phyloP scores from a whole-genome alignment of 2,113 vertebrate genomes.

The Phrynocephalus versicolor region DNA sequence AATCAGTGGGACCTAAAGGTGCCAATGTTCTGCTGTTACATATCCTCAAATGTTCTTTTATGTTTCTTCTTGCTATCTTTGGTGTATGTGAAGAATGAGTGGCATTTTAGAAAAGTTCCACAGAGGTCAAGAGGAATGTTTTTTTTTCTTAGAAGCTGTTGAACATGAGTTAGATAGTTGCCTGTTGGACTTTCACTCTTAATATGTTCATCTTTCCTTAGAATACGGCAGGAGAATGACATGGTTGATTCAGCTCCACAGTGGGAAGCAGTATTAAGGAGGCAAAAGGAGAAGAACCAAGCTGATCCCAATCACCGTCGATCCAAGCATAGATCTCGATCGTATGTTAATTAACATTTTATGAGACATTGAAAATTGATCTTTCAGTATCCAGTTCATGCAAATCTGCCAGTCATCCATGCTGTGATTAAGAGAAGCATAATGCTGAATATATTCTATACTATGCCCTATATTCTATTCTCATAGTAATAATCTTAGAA shows the following conservation, averaged over 20 bases:
- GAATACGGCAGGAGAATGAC: constrained; percentile 85
- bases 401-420: not conserved
- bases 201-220: constrained; percentile 53
- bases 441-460: too few relatives aligned
- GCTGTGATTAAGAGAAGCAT: not conserved
- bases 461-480: too few relatives aligned
- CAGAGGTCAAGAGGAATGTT: not conserved
- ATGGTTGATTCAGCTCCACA: constrained; percentile 88
- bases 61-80: not conserved
- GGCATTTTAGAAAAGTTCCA: not conserved
- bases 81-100: not conserved
- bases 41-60: not conserved
- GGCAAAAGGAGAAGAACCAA: constrained; percentile 84
- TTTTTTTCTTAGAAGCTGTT: constrained; percentile 9
- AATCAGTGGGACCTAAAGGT: not conserved
- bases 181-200: constrained; percentile 1
- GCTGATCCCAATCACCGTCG: constrained; percentile 79
- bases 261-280: constrained; percentile 86
- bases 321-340: constrained; percentile 88
- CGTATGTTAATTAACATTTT: constrained; percentile 69
- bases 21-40: not conserved
- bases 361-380: not conserved
- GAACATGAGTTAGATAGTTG: not conserved
- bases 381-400: constrained; percentile 35
- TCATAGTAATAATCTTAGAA: too few relatives aligned